Percentiles rank a stretch among this genome's conserved stretches.
phyloP scores from a whole-genome alignment of 2,888 invertebrate genomes.

The Mimachlamys varia region DNA sequence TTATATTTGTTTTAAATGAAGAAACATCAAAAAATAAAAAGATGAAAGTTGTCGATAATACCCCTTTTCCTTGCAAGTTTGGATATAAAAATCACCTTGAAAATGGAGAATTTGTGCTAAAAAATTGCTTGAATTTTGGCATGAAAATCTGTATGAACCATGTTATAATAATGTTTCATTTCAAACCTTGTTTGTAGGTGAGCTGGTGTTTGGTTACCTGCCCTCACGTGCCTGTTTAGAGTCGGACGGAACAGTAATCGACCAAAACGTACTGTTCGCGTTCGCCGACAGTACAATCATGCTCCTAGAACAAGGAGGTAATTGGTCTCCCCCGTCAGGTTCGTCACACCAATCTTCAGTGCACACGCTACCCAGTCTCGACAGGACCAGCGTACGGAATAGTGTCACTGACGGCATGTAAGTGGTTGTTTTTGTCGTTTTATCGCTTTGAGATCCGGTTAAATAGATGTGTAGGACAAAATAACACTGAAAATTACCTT shows the following conservation, averaged over 20 bases:
- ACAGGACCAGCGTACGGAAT: not conserved
- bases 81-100: too few relatives aligned
- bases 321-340: constrained; percentile 36
- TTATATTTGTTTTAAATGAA: too few relatives aligned
- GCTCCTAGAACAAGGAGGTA: constrained; percentile 44
- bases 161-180: too few relatives aligned
- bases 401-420: not conserved
- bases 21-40: too few relatives aligned
- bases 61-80: too few relatives aligned
- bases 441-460: not conserved
- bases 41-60: too few relatives aligned
- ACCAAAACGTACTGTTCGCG: constrained; percentile 38
- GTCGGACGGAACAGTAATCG: constrained; percentile 46
- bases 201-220: constrained; percentile 40
- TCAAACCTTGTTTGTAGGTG: constrained; percentile 23
- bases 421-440: not conserved
- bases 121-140: too few relatives aligned
- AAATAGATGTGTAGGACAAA: too few relatives aligned
- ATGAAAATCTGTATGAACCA: too few relatives aligned
- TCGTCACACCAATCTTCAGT: not conserved
- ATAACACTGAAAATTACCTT: too few relatives aligned
- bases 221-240: constrained; percentile 45
- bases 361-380: not conserved
- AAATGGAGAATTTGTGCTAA: too few relatives aligned
- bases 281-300: constrained; percentile 40